Conservation (phyloP, 1,140 invertebrate genomes). For the Aphis gossypii region DNA sequence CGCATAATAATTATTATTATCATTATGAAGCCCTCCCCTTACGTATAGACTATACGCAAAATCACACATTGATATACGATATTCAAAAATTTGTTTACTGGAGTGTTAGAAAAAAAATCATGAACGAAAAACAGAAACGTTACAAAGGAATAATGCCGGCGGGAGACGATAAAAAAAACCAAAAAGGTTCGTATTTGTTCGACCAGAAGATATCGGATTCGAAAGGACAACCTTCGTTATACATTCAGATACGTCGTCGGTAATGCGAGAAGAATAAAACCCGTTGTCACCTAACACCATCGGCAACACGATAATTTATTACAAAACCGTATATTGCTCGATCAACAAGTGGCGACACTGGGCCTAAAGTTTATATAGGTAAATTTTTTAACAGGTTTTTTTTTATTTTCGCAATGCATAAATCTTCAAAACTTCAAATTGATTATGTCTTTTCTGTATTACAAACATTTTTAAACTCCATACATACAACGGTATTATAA, state of each 20-base stretch:
- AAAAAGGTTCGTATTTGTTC: slow-evolving; percentile 46
- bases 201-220: slow-evolving; percentile 52
- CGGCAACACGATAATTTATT: slow-evolving; percentile 33
- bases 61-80: slow-evolving; percentile 29
- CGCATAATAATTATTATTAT: slow-evolving; percentile 25
- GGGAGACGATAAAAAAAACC: slow-evolving; percentile 23
- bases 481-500: neutral
- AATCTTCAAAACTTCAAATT: neutral
- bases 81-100: slow-evolving; percentile 29
- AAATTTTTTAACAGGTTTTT: neutral
- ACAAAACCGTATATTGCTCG: slow-evolving; percentile 42
- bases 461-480: neutral
- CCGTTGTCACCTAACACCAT: slow-evolving; percentile 49
- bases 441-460: neutral
- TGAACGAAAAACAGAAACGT: slow-evolving; percentile 45
- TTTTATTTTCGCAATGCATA: neutral
- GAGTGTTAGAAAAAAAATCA: neutral
- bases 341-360: slow-evolving; percentile 50
- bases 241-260: neutral
- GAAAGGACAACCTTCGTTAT: slow-evolving; percentile 41
- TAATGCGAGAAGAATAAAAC: slow-evolving; percentile 54
- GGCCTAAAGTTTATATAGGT: neutral
- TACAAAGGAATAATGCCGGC: slow-evolving; percentile 52
- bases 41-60: slow-evolving; percentile 17
- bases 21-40: neutral